Conservation (phyloP, 2,113 vertebrate genomes). For the Rattus rattus region DNA sequence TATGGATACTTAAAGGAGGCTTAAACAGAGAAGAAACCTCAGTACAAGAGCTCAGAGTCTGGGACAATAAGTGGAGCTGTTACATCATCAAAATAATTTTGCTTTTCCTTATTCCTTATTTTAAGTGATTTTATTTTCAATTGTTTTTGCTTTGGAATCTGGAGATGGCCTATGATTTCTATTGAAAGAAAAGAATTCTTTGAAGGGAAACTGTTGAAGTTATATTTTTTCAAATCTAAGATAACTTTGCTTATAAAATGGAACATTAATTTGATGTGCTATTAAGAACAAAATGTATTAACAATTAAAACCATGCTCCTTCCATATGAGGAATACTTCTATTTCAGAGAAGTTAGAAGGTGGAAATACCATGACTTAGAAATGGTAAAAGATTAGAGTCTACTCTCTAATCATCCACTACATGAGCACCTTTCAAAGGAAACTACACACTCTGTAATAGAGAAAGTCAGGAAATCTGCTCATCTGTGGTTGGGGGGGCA, state of each 20-base stretch:
- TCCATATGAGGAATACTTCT: not conserved
- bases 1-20: not conserved
- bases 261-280: not conserved
- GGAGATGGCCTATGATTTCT: not conserved
- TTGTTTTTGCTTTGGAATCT: not conserved
- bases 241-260: slow-evolving; percentile 24
- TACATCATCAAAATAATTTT: slow-evolving; percentile 32
- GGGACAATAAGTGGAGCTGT: not conserved
- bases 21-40: not conserved
- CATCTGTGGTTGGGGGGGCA: not conserved
- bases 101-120: slow-evolving; percentile 16
- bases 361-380: slow-evolving; percentile 10
- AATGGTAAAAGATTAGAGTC: not conserved
- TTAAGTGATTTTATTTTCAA: slow-evolving; percentile 3
- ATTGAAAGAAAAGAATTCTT: not conserved
- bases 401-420: not conserved
- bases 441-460: not conserved
- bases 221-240: not conserved
- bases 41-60: not conserved
- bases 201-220: not conserved
- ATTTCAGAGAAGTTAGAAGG: slow-evolving; percentile 12
- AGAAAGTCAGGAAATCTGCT: not conserved
- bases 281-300: not conserved
- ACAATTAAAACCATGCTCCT: not conserved
- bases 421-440: not conserved